phyloP scores from a whole-genome alignment of 2,888 invertebrate species.

The Cartodere bifasciata region DNA sequence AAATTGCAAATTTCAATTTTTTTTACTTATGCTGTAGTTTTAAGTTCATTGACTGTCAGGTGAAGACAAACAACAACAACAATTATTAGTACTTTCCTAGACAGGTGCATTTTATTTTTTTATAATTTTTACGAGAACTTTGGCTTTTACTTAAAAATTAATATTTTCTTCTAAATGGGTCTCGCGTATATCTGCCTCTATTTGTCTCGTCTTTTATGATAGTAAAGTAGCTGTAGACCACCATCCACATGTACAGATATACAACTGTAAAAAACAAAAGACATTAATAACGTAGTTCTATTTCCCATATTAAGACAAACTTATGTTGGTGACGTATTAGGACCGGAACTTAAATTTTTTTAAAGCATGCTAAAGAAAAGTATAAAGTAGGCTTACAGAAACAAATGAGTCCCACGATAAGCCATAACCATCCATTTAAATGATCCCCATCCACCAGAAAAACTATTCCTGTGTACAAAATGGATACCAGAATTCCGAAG shows the following conservation, averaged over 20 bases:
- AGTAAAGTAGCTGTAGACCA: slow-evolving; percentile 71
- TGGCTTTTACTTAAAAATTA: slow-evolving; percentile 11
- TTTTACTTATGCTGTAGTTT: too few species aligned
- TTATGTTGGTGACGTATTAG: slow-evolving; percentile 1
- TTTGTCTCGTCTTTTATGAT: slow-evolving; percentile 56
- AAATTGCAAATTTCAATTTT: too few species aligned
- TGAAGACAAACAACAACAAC: too few species aligned
- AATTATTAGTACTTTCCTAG: too few species aligned
- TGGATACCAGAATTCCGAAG: slow-evolving; percentile 62
- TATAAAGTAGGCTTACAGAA: slow-evolving; percentile 42
- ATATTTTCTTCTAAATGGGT: slow-evolving; percentile 45
- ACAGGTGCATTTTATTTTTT: too few species aligned
- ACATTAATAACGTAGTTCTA: slow-evolving; percentile 3
- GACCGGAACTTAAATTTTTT: slow-evolving; percentile 1
- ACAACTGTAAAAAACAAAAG: slow-evolving; percentile 46
- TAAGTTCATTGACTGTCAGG: too few species aligned
- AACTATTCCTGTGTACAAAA: slow-evolving; percentile 65
- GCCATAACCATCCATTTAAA: slow-evolving; percentile 45
- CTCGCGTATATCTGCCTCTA: slow-evolving; percentile 61
- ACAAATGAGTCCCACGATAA: slow-evolving; percentile 47
- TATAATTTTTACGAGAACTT: too few species aligned
- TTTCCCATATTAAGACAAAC: slow-evolving; percentile 4
- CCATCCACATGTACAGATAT: slow-evolving; percentile 70
- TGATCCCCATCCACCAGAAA: slow-evolving; percentile 49
- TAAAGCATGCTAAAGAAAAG: neutral